Evolutionary conservation across 2,113 vertebrate genomes (phyloP).

Genomic region (western clawed frog (Xenopus tropicalis)): UCB_Xtro_10.0 CM004450.2:142331001-142331500

Average conservation of each 20-base stretch:
- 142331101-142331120: conserved; percentile 23
- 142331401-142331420: too few species aligned
- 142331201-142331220: conserved; percentile 28
- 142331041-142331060: fast-evolving
- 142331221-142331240: conserved; percentile 49
- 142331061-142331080: conserved; percentile 19
- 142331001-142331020: background rate
- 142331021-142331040: conserved; percentile 39
- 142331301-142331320: conserved; percentile 15
- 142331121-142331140: background rate
- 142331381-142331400: too few species aligned
- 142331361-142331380: too few species aligned
- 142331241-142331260: conserved; percentile 18
- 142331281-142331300: fast-evolving
- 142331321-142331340: conserved; percentile 42
- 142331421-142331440: too few species aligned
- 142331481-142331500: too few species aligned
- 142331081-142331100: background rate
- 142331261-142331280: conserved; percentile 40
- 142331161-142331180: background rate
- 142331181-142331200: too few species aligned
- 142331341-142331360: conserved; percentile 28
- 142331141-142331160: too few species aligned
- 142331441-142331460: too few species aligned
- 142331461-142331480: too few species aligned